Evolutionary conservation across 2,113 vertebrate species (phyloP).

Genomic region (Plecotus auritus): DNA sequence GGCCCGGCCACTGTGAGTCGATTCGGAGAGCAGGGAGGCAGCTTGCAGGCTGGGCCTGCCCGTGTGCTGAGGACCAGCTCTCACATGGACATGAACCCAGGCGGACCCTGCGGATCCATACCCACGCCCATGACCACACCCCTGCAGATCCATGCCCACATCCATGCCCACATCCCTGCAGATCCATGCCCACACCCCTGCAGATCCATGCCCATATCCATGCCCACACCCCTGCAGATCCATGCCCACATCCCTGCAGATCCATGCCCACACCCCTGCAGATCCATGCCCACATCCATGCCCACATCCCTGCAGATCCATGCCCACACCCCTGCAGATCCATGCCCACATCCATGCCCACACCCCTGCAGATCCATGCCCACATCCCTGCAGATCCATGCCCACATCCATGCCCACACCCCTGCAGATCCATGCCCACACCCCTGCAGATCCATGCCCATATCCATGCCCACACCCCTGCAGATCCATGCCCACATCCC

Average conservation of each 20-base stretch:
- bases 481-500: no score
- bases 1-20: neutral
- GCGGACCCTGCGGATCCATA: neutral
- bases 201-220: neutral
- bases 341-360: neutral
- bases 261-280: no score
- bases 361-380: neutral
- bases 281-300: neutral
- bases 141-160: neutral
- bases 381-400: no score
- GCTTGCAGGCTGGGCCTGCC: neutral
- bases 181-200: neutral
- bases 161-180: neutral
- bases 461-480: neutral
- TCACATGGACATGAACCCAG: neutral
- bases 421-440: neutral
- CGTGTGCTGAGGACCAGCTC: neutral
- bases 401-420: no score
- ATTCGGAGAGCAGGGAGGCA: neutral
- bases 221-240: neutral
- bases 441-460: neutral
- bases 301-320: neutral
- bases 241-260: no score
- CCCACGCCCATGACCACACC: neutral
- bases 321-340: neutral